Conservation (phyloP, 2,113 vertebrate species). For the Pristiophorus japonicus region DNA sequence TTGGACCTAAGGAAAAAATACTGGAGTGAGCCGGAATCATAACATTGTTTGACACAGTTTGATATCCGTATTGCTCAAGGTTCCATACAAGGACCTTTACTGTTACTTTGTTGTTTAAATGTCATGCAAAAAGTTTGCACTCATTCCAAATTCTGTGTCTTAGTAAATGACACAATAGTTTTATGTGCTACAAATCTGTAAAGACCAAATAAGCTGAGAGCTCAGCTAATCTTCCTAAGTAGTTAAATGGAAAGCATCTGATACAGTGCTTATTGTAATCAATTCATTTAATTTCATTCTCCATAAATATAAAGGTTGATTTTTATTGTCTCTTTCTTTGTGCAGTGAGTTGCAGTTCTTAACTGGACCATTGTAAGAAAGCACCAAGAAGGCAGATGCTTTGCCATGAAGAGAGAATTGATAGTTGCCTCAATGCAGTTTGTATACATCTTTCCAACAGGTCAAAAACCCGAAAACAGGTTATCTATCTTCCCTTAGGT, state of each 20-base stretch:
- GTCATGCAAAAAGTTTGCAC: background rate
- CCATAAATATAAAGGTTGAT: background rate
- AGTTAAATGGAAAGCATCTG: background rate
- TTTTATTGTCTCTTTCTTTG: background rate
- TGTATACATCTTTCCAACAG: background rate
- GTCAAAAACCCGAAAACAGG: background rate
- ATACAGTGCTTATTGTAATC: background rate
- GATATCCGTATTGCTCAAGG: background rate
- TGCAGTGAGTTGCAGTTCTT: background rate
- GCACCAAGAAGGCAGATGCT: background rate
- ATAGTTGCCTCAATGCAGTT: background rate
- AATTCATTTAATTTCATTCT: background rate
- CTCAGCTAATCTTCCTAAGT: background rate
- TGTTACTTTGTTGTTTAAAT: constrained; percentile 24
- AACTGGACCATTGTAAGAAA: background rate
- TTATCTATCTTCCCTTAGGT: background rate
- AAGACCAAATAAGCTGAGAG: background rate
- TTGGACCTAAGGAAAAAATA: background rate
- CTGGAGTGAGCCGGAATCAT: background rate
- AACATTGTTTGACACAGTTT: background rate
- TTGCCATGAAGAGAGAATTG: background rate
- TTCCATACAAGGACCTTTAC: background rate
- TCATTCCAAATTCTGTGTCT: background rate
- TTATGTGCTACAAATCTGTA: background rate
- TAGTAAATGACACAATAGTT: background rate